Conservation (phyloP, 2,888 invertebrate species). For the Stenodera caucasica region DNA sequence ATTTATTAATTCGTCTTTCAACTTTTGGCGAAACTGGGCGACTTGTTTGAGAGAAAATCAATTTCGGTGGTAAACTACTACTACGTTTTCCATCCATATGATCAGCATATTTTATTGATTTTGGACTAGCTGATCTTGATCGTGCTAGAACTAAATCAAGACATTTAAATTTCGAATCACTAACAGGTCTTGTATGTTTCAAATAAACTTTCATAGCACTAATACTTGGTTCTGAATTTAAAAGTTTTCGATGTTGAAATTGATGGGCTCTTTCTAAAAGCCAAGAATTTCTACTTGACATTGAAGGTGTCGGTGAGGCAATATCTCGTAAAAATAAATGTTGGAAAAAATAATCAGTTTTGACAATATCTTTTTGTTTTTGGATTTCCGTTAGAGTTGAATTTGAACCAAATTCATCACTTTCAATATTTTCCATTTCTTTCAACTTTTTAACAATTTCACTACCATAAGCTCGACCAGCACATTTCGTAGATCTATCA, state of each 20-base stretch:
- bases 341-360: constrained; percentile 71
- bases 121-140: constrained; percentile 62
- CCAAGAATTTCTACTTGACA: constrained; percentile 58
- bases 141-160: constrained; percentile 61
- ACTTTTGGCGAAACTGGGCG: constrained; percentile 31
- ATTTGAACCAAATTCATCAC: constrained; percentile 30
- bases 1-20: constrained; percentile 9
- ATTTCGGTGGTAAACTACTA: constrained; percentile 58
- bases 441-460: constrained; percentile 40
- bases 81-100: constrained; percentile 50
- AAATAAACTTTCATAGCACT: constrained; percentile 66
- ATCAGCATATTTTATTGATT: constrained; percentile 58
- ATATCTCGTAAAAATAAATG: constrained; percentile 66
- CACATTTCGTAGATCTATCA: constrained; percentile 36
- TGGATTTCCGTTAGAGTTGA: constrained; percentile 57
- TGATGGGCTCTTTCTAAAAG: constrained; percentile 71
- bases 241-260: constrained; percentile 58
- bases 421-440: constrained; percentile 33
- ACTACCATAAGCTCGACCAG: constrained; percentile 41
- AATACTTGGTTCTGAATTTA: constrained; percentile 59
- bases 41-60: constrained; percentile 45
- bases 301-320: constrained; percentile 51
- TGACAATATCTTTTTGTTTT: constrained; percentile 62
- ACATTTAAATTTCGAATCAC: constrained; percentile 70
- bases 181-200: constrained; percentile 69